Percentiles rank a stretch among this genome's conserved stretches.
phyloP scores from a whole-genome alignment of 2,113 vertebrate species.

The Hydrochoerus hydrochaeris region DNA sequence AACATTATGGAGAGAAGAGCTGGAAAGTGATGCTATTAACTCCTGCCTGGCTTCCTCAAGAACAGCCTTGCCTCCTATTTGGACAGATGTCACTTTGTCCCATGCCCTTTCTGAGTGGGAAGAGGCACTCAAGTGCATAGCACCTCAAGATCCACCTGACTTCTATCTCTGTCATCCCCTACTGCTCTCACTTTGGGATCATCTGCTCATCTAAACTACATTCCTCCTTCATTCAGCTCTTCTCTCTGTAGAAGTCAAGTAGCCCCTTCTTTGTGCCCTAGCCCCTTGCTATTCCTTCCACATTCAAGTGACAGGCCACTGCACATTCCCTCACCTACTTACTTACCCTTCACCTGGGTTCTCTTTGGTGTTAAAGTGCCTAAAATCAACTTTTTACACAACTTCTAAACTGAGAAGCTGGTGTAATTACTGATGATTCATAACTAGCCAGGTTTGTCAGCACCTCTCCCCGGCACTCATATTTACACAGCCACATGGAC shows the following conservation, averaged over 20 bases:
- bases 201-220: neutral
- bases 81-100: neutral
- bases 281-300: neutral
- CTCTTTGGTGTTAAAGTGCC: constrained; percentile 48
- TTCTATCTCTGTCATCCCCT: too few species aligned
- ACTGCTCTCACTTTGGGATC: accelerated
- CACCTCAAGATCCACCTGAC: too few species aligned
- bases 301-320: neutral
- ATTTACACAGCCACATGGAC: neutral
- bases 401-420: constrained; percentile 53
- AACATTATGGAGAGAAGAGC: neutral
- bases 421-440: neutral
- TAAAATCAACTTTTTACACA: constrained; percentile 33
- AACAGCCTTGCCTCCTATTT: accelerated
- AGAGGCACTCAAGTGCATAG: accelerated
- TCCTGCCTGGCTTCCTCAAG: neutral
- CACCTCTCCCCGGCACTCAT: neutral
- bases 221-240: neutral
- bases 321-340: neutral
- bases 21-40: neutral
- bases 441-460: neutral
- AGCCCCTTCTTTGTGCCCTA: neutral
- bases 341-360: neutral
- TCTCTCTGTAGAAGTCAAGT: neutral
- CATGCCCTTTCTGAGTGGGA: neutral